These are phyloP conservation scores for Lordiphosa clarofinis DNA, from an alignment of 1,140 invertebrate species.

Conservation along the genomic window DNA sequence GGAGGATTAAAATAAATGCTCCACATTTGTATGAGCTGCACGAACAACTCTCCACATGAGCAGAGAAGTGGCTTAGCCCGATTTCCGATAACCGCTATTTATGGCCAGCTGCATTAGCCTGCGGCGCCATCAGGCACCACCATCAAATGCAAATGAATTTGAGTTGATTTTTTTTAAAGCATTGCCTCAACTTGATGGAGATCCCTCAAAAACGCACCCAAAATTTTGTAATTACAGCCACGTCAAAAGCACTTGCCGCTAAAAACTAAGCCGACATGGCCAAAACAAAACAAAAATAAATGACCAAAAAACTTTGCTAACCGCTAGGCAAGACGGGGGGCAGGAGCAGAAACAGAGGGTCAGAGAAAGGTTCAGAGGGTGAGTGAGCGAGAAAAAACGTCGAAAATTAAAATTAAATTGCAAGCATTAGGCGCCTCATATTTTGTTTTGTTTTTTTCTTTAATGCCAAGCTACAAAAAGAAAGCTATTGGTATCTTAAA, in stretches of 20 bases:
- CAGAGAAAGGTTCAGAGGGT: not conserved
- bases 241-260: slow-evolving; percentile 60
- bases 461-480: too few species aligned
- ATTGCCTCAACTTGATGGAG: slow-evolving; percentile 42
- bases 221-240: slow-evolving; percentile 72
- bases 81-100: slow-evolving; percentile 64
- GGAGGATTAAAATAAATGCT: slow-evolving; percentile 73
- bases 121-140: slow-evolving; percentile 10
- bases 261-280: slow-evolving; percentile 50
- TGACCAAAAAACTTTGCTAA: slow-evolving; percentile 51
- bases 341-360: too few species aligned
- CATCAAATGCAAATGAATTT: slow-evolving; percentile 52
- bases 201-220: slow-evolving; percentile 38
- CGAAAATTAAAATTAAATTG: slow-evolving; percentile 68
- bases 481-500: too few species aligned
- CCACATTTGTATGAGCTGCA: slow-evolving; percentile 69
- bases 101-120: slow-evolving; percentile 52
- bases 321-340: not conserved
- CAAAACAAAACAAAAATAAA: slow-evolving; percentile 46
- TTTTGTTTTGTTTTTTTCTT: too few species aligned
- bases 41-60: slow-evolving; percentile 16
- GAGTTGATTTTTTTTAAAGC: slow-evolving; percentile 9
- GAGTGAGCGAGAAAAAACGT: slow-evolving; percentile 19
- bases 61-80: slow-evolving; percentile 4
- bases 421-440: slow-evolving; percentile 30